Conservation (phyloP, 2,113 vertebrate genomes). For the Oncorhynchus gorbuscha region DNA sequence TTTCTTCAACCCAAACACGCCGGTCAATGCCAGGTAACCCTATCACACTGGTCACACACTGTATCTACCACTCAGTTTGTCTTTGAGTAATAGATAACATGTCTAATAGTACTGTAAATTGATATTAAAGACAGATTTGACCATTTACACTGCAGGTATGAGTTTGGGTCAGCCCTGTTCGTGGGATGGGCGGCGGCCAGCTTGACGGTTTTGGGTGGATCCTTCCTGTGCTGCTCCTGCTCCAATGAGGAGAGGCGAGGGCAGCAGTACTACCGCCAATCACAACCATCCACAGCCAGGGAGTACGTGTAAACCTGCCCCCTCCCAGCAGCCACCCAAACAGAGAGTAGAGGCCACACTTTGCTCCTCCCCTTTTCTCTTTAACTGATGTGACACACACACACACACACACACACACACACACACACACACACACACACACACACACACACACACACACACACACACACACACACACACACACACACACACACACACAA, state of each 20-base stretch:
- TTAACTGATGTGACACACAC: background rate
- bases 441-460: background rate
- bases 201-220: constrained; percentile 86
- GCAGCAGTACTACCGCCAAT: constrained; percentile 86
- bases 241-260: constrained; percentile 79
- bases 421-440: background rate
- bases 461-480: background rate
- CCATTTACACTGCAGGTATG: constrained; percentile 76
- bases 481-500: background rate
- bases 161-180: constrained; percentile 92
- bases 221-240: constrained; percentile 94
- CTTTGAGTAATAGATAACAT: too few relatives aligned
- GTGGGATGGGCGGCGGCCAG: constrained; percentile 91
- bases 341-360: constrained; percentile 67
- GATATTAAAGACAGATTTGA: background rate
- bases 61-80: background rate
- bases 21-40: constrained; percentile 86
- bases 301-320: constrained; percentile 88
- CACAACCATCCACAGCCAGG: constrained; percentile 83
- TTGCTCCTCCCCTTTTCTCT: constrained; percentile 38
- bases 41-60: background rate
- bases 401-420: background rate
- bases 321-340: constrained; percentile 53
- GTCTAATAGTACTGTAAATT: too few relatives aligned
- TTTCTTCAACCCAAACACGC: constrained; percentile 93